phyloP scores from a whole-genome alignment of 2,888 invertebrate species.

The Notodonta dromedarius region DNA sequence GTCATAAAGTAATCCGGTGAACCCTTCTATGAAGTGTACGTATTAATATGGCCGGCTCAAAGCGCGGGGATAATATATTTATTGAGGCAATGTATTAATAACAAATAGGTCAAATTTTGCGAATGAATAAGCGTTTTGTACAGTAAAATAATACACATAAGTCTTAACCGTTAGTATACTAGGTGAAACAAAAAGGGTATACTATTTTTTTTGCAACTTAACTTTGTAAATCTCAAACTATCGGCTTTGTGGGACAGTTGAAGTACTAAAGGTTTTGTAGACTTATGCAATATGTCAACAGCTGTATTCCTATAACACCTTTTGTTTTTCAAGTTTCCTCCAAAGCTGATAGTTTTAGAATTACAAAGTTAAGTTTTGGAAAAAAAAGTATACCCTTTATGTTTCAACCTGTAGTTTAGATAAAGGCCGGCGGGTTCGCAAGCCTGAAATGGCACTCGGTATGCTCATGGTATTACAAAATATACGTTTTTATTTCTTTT shows the following conservation, averaged over 20 bases:
- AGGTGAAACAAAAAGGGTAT: too few relatives aligned
- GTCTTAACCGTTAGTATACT: slow-evolving; percentile 69
- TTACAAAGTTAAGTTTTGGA: too few relatives aligned
- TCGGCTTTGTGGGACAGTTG: too few relatives aligned
- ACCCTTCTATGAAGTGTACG: slow-evolving; percentile 80
- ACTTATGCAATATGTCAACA: too few relatives aligned
- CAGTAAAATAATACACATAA: slow-evolving; percentile 68
- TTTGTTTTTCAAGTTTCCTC: too few relatives aligned
- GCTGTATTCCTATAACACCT: too few relatives aligned
- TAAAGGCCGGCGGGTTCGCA: slow-evolving; percentile 55
- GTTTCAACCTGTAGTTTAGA: too few relatives aligned
- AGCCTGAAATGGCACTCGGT: slow-evolving; percentile 61
- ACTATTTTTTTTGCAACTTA: too few relatives aligned
- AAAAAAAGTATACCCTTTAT: too few relatives aligned
- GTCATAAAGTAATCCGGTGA: slow-evolving; percentile 58
- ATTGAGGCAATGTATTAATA: slow-evolving; percentile 53
- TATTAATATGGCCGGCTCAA: slow-evolving; percentile 70
- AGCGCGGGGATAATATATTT: slow-evolving; percentile 54
- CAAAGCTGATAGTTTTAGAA: too few relatives aligned
- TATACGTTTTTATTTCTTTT: background rate
- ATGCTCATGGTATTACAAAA: background rate
- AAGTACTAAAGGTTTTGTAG: too few relatives aligned
- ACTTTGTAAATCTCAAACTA: too few relatives aligned
- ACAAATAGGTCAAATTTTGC: slow-evolving; percentile 77
- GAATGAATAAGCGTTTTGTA: slow-evolving; percentile 79